Conservation (phyloP, 2,113 vertebrate genomes). For the Actenoides lindsayi region DNA sequence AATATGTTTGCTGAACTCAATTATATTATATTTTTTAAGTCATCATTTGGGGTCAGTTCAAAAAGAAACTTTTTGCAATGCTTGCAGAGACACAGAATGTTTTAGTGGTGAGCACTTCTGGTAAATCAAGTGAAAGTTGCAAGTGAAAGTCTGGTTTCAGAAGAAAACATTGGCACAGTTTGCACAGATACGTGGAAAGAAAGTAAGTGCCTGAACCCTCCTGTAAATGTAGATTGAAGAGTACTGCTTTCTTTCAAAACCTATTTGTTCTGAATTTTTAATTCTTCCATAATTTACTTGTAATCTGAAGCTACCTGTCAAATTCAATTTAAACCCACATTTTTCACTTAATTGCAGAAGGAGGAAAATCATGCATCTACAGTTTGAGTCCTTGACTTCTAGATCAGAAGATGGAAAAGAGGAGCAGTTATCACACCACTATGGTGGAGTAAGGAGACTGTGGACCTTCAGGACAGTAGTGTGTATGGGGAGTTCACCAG, state of each 20-base stretch:
- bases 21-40: not conserved
- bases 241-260: not conserved
- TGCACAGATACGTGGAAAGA: not conserved
- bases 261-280: not conserved
- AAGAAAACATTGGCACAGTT: not conserved
- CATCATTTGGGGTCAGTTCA: not conserved
- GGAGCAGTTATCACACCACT: not conserved
- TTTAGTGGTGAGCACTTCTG: not conserved
- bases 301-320: not conserved
- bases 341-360: not conserved
- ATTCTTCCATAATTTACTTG: not conserved
- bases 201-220: not conserved
- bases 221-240: not conserved
- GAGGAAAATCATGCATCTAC: fast-evolving
- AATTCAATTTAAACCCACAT: not conserved
- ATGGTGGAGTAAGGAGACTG: not conserved
- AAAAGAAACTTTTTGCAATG: not conserved
- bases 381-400: not conserved
- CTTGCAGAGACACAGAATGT: not conserved
- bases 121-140: not conserved
- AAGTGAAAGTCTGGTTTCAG: not conserved
- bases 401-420: not conserved
- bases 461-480: not conserved
- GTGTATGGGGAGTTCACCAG: not conserved
- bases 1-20: not conserved